These are phyloP conservation scores for Phyllotreta cruciferae DNA, from an alignment of 2,888 invertebrate species.

Conservation along the genomic window DNA sequence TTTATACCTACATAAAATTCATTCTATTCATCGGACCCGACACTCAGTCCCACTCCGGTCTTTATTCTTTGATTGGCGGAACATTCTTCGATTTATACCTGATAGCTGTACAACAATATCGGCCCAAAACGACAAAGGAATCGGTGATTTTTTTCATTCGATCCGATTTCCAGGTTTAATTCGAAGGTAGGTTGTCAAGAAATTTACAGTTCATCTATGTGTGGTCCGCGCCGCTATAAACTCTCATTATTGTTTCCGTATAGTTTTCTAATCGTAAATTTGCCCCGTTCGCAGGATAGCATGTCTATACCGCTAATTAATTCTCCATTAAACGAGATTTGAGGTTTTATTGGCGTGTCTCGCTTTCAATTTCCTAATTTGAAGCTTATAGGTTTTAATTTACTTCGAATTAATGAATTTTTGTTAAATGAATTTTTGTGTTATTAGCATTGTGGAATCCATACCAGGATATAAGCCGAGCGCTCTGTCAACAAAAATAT, in stretches of 20 bases:
- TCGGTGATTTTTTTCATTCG: not conserved
- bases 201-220: slow-evolving; percentile 8
- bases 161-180: not conserved
- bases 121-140: not conserved
- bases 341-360: too few species aligned
- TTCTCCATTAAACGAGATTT: too few species aligned
- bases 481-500: too few species aligned
- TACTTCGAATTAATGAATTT: too few species aligned
- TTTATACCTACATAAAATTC: not conserved
- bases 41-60: not conserved
- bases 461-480: too few species aligned
- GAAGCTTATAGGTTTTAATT: too few species aligned
- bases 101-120: slow-evolving; percentile 11
- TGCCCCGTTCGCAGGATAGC: too few species aligned
- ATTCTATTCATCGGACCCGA: not conserved
- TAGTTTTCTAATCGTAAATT: too few species aligned
- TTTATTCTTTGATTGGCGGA: slow-evolving; percentile 11
- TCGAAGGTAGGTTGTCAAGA: not conserved
- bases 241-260: not conserved
- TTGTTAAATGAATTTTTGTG: too few species aligned
- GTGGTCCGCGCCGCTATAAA: slow-evolving; percentile 8
- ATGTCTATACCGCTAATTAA: too few species aligned
- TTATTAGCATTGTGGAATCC: too few species aligned
- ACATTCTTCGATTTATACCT: slow-evolving; percentile 5
- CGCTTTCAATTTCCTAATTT: too few species aligned